phyloP scores from a whole-genome alignment of 2,797 vertebrate species.

The Bradypodion ventrale region DNA sequence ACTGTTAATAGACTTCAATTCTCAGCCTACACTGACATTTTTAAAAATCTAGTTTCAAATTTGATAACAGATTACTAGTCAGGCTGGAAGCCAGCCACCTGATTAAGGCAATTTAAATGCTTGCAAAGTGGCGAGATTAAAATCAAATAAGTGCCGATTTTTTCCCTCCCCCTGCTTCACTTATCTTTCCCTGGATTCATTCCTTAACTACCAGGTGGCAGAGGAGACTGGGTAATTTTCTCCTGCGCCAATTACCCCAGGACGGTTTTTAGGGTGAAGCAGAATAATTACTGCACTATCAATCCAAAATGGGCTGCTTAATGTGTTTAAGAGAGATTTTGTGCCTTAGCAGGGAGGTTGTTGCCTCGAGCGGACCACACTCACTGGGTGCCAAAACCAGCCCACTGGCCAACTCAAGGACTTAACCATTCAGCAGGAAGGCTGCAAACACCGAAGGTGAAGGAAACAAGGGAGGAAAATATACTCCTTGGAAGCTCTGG shows the following conservation, averaged over 20 bases:
- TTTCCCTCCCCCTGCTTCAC: slow-evolving; percentile 83
- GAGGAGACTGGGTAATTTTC: slow-evolving; percentile 89
- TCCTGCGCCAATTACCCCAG: slow-evolving; percentile 90
- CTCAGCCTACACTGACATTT: slow-evolving; percentile 92
- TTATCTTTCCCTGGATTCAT: slow-evolving; percentile 92
- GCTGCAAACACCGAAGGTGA: slow-evolving; percentile 77
- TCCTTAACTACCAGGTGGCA: slow-evolving; percentile 86
- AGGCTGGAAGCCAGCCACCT: slow-evolving; percentile 87
- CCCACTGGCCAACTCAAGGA: slow-evolving; percentile 54
- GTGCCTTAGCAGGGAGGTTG: slow-evolving; percentile 78
- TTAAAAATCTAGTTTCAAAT: slow-evolving; percentile 93
- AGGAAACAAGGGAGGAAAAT: slow-evolving; percentile 71
- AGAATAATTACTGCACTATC: slow-evolving; percentile 97
- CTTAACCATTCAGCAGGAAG: slow-evolving; percentile 70
- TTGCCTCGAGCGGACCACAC: slow-evolving; percentile 74
- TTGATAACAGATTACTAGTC: slow-evolving; percentile 94
- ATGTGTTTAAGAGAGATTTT: slow-evolving; percentile 91
- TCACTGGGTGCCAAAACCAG: slow-evolving; percentile 67
- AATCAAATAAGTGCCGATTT: slow-evolving; percentile 93
- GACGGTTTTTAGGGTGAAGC: slow-evolving; percentile 91
- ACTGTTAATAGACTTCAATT: slow-evolving; percentile 90
- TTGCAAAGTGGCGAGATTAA: slow-evolving; percentile 96
- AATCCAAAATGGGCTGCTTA: slow-evolving; percentile 92
- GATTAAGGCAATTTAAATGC: slow-evolving; percentile 98
- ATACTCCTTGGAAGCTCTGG: slow-evolving; percentile 75